Conservation (phyloP, 1,140 invertebrate species). For the Meloidogyne exigua region DNA sequence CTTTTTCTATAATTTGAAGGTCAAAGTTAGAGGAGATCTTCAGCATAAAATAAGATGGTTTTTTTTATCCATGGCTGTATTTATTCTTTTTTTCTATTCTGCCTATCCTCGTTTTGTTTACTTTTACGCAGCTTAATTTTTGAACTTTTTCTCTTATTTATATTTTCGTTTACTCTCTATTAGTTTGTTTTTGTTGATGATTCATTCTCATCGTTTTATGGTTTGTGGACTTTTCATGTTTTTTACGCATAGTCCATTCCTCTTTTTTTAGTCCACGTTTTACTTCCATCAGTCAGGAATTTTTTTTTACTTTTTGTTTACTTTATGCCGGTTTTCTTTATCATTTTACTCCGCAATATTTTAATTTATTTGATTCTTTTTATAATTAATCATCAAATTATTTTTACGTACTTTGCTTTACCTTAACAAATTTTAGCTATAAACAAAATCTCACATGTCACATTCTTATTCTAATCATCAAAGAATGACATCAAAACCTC, state of each 20-base stretch:
- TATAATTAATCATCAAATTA: neutral
- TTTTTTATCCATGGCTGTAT: too few relatives aligned
- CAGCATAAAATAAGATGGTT: too few relatives aligned
- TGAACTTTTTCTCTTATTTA: too few relatives aligned
- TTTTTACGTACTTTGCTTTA: neutral
- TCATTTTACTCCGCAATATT: neutral
- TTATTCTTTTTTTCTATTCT: too few relatives aligned
- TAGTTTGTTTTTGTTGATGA: slow-evolving; percentile 5
- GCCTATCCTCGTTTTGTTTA: too few relatives aligned
- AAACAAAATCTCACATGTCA: slow-evolving; percentile 5
- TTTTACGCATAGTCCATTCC: neutral
- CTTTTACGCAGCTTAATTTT: too few relatives aligned
- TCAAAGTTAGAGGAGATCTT: neutral
- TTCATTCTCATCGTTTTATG: neutral
- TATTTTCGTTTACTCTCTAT: too few relatives aligned
- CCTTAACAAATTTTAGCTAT: neutral
- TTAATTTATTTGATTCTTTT: neutral
- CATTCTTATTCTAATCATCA: slow-evolving; percentile 5
- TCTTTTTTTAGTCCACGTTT: neutral
- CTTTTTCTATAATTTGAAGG: neutral
- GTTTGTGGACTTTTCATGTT: neutral
- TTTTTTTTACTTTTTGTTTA: neutral
- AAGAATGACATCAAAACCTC: neutral
- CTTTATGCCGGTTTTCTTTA: neutral
- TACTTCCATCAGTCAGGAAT: neutral